Evolutionary conservation across 2,888 invertebrate species (phyloP).

Genomic region (Rhabditophanes sp.): DNA sequence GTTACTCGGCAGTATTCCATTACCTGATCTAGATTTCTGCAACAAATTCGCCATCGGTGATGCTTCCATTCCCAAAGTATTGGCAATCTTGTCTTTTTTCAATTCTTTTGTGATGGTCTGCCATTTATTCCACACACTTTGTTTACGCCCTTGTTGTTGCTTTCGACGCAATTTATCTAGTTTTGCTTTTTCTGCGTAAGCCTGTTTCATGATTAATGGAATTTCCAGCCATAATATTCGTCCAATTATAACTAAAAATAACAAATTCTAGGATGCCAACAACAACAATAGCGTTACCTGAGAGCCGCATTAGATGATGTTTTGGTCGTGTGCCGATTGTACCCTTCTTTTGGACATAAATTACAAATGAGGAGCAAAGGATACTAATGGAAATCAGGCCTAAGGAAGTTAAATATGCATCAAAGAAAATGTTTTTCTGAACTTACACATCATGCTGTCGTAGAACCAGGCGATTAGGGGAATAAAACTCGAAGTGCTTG

Average conservation of each 20-base stretch:
- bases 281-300: too few species aligned
- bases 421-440: neutral
- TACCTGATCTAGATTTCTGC: too few species aligned
- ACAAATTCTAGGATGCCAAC: conserved; percentile 23
- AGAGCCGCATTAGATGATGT: too few species aligned
- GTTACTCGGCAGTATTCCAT: too few species aligned
- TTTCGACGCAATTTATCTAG: conserved; percentile 9
- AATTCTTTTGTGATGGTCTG: conserved; percentile 13
- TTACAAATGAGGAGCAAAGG: conserved; percentile 46
- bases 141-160: conserved; percentile 12
- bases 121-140: conserved; percentile 25
- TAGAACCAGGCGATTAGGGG: conserved; percentile 46
- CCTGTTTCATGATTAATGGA: conserved; percentile 37
- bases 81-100: too few species aligned
- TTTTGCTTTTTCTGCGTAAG: conserved; percentile 33
- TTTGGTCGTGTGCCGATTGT: conserved; percentile 34
- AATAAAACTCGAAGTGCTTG: conserved; percentile 47
- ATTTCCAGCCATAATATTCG: conserved; percentile 29
- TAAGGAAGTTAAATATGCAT: conserved; percentile 17
- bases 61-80: too few species aligned
- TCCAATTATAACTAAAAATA: conserved; percentile 24
- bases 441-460: neutral
- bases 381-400: conserved; percentile 48
- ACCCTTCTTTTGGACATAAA: conserved; percentile 46
- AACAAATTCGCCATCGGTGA: too few species aligned